Conservation (phyloP, 2,888 invertebrate genomes). For the Drosophila neotestacea region DNA sequence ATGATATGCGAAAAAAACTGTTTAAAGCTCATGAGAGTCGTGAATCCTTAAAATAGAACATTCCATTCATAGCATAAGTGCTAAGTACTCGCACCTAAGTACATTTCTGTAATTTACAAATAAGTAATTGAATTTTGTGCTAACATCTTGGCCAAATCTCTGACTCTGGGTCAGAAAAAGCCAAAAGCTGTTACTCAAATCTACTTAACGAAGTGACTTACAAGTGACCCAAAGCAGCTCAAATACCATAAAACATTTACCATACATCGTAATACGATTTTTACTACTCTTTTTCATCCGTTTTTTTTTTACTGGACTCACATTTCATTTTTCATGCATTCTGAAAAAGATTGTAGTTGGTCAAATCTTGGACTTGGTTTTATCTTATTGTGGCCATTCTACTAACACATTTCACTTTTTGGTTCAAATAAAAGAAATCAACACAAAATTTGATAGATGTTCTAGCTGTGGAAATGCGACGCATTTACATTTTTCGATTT, state of each 20-base stretch:
- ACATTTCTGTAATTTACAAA: slow-evolving; percentile 3
- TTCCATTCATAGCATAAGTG: slow-evolving; percentile 25
- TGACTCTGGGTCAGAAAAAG: slow-evolving; percentile 33
- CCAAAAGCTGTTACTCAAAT: slow-evolving; percentile 68
- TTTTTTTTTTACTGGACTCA: slow-evolving; percentile 14
- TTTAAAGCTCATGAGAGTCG: not conserved
- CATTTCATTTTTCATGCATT: slow-evolving; percentile 58
- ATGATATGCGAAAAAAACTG: slow-evolving; percentile 34
- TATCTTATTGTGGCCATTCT: slow-evolving; percentile 47
- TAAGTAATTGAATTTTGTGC: slow-evolving; percentile 49
- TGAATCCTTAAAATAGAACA: slow-evolving; percentile 12
- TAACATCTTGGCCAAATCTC: slow-evolving; percentile 35
- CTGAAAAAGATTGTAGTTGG: slow-evolving; percentile 24
- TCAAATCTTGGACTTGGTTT: slow-evolving; percentile 41
- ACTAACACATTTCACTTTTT: slow-evolving; percentile 35
- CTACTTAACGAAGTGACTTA: slow-evolving; percentile 64
- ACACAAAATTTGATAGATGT: slow-evolving; percentile 73
- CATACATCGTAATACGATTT: slow-evolving; percentile 68
- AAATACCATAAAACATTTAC: slow-evolving; percentile 23
- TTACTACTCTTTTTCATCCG: slow-evolving; percentile 33
- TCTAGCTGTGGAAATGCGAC: slow-evolving; percentile 65
- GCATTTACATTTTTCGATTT: slow-evolving; percentile 70
- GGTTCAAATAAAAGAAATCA: slow-evolving; percentile 47
- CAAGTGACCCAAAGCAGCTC: slow-evolving; percentile 42
- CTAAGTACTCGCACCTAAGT: slow-evolving; percentile 5